phyloP scores from a whole-genome alignment of 2,113 vertebrate species.

The Phocoena phocoena region DNA sequence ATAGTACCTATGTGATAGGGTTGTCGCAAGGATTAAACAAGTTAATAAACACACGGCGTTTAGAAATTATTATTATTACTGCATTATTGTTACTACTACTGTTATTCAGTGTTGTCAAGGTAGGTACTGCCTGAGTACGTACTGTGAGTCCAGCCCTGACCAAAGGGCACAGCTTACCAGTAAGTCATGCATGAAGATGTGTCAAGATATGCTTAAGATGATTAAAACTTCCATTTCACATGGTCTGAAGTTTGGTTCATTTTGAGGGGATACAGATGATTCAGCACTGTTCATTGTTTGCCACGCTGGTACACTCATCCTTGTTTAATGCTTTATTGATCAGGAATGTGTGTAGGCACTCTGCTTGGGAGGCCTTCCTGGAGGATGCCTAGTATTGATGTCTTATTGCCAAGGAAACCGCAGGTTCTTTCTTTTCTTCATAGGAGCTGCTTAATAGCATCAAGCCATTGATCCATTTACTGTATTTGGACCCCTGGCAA shows the following conservation, averaged over 20 bases:
- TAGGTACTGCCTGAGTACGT: not conserved
- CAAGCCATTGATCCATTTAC: conserved; percentile 54
- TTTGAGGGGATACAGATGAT: not conserved
- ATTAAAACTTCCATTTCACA: not conserved
- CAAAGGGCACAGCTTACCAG: not conserved
- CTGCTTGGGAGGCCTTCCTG: not conserved
- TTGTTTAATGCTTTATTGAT: conserved; percentile 39
- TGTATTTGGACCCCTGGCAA: conserved; percentile 10
- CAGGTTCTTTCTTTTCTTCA: conserved; percentile 25
- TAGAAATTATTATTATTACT: not conserved
- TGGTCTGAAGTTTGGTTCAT: not conserved
- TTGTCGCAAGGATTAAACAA: not conserved
- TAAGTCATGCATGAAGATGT: not conserved
- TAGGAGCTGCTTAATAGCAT: conserved; percentile 31
- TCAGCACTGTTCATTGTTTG: not conserved
- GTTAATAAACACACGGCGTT: not conserved
- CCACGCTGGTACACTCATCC: not conserved
- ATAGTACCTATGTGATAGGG: not conserved
- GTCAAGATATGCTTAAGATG: not conserved
- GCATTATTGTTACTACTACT: not conserved
- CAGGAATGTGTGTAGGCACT: not conserved
- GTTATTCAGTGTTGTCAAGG: not conserved
- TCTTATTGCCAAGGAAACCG: not conserved
- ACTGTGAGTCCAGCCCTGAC: not conserved
- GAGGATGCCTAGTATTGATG: not conserved